Conservation (phyloP, 2,113 vertebrate genomes). For the Thamnophis sirtalis region DNA sequence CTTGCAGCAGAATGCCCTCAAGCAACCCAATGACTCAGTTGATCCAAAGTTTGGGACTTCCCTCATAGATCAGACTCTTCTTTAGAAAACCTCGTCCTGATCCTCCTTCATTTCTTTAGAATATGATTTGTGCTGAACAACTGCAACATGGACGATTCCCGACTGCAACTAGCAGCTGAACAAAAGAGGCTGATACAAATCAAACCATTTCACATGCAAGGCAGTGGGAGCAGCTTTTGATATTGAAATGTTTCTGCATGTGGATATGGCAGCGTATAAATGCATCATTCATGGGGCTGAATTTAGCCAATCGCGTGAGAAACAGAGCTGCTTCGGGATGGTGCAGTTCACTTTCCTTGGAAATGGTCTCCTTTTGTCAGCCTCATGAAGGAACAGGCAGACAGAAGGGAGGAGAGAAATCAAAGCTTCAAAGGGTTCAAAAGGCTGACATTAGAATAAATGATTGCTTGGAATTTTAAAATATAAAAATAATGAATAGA, state of each 20-base stretch:
- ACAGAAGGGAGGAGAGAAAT: neutral
- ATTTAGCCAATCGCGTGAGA: neutral
- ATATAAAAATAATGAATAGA: neutral
- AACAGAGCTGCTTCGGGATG: neutral
- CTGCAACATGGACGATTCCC: accelerated
- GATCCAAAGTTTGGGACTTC: too few relatives aligned
- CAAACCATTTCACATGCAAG: neutral
- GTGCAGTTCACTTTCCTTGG: neutral
- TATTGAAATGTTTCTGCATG: neutral
- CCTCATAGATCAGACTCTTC: neutral
- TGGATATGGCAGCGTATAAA: neutral
- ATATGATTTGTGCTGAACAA: slow-evolving; percentile 34
- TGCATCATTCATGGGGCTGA: neutral
- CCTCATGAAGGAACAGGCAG: too few relatives aligned
- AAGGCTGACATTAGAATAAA: neutral
- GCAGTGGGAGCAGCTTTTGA: neutral
- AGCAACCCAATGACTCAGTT: neutral
- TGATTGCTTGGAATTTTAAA: neutral
- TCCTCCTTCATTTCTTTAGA: slow-evolving; percentile 30
- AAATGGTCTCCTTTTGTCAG: neutral
- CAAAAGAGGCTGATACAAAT: slow-evolving; percentile 2
- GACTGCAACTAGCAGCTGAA: neutral
- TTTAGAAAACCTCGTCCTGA: neutral
- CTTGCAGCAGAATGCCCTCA: neutral
- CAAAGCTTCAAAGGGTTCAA: neutral